Conservation (phyloP, 1,140 invertebrate genomes). For the Apis laboriosa region DNA sequence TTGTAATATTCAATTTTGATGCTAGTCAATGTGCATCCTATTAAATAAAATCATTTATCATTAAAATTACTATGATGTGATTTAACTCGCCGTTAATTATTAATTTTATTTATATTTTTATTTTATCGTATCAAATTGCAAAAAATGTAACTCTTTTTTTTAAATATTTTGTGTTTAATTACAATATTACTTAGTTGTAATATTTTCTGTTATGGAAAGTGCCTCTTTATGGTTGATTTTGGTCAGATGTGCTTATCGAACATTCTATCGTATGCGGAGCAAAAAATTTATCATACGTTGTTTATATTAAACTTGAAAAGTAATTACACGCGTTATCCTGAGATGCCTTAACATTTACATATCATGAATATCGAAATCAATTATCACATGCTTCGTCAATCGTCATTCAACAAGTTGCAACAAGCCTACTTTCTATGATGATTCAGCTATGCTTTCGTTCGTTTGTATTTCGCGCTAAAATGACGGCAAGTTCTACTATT, state of each 20-base stretch:
- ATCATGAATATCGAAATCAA: constrained; percentile 14
- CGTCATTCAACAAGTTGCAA: constrained; percentile 27
- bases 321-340: constrained; percentile 35
- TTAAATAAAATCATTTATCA: background rate
- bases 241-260: constrained; percentile 10
- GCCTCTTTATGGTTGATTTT: background rate
- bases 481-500: background rate
- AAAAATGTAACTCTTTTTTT: background rate
- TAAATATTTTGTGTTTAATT: background rate
- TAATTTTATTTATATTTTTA: background rate
- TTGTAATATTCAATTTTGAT: background rate
- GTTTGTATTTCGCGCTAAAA: constrained; percentile 22
- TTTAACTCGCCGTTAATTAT: background rate
- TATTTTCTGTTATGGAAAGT: constrained; percentile 3
- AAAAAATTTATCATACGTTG: constrained; percentile 3
- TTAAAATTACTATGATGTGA: background rate
- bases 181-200: background rate
- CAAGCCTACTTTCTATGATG: background rate
- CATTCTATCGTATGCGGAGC: background rate
- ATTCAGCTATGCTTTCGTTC: background rate
- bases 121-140: background rate
- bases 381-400: constrained; percentile 45
- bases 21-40: background rate
- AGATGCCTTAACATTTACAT: constrained; percentile 39
- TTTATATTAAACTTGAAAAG: background rate